phyloP scores from a whole-genome alignment of 2,888 invertebrate species.

The Darwinula stevensoni region DNA sequence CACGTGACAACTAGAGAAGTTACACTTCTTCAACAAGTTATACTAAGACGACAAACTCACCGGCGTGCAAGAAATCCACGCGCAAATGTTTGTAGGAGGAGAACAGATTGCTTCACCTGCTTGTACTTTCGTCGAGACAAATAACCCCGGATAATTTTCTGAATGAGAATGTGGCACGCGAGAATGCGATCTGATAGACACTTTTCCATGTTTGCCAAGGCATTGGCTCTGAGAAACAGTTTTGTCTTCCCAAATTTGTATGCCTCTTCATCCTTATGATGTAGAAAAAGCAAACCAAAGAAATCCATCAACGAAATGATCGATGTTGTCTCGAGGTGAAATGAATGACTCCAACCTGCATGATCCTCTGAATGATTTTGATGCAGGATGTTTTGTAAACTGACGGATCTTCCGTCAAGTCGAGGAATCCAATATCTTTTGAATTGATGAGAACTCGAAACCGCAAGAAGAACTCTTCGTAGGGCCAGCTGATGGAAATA shows the following conservation, averaged over 20 bases:
- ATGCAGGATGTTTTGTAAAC: constrained; percentile 48
- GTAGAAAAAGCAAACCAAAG: too few relatives aligned
- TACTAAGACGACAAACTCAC: too few relatives aligned
- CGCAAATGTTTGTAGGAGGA: constrained; percentile 43
- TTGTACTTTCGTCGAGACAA: constrained; percentile 39
- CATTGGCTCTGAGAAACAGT: constrained; percentile 92
- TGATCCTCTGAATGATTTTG: constrained; percentile 40
- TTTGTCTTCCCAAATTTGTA: constrained; percentile 94
- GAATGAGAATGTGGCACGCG: constrained; percentile 66
- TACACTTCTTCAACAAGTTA: too few relatives aligned
- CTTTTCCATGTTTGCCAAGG: constrained; percentile 88
- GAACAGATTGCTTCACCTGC: constrained; percentile 29
- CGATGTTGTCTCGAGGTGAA: too few relatives aligned
- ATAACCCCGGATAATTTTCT: constrained; percentile 62
- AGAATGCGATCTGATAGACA: constrained; percentile 49
- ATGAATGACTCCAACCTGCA: constrained; percentile 24
- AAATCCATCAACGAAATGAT: too few relatives aligned
- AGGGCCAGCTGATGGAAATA: too few relatives aligned
- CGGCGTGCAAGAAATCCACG: constrained; percentile 55
- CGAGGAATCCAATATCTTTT: constrained; percentile 38
- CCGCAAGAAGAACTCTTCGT: constrained; percentile 31
- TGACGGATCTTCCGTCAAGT: too few relatives aligned
- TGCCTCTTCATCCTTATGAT: constrained; percentile 47
- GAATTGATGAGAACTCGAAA: constrained; percentile 57
- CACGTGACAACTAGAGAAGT: too few relatives aligned